A percentile compares a stretch with the other conserved stretches of the same genome.
Evolutionary conservation across 92 coral and sea anemone species (phyloP).

Genomic region (Ricordea florida): DNA sequence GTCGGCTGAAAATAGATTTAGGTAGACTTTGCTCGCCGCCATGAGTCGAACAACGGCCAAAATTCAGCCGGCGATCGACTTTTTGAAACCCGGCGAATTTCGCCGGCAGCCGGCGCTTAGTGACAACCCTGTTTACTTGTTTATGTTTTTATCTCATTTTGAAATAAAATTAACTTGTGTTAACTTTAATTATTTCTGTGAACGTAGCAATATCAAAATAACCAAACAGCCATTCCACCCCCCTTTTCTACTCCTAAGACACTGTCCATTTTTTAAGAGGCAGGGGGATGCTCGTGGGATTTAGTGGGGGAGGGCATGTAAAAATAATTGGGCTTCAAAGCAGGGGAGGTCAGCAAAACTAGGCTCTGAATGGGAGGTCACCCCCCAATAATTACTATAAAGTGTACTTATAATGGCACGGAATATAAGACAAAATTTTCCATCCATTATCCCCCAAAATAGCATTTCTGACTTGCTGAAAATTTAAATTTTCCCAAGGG

Average conservation of each 20-base stretch:
- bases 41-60: too few relatives aligned
- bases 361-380: neutral
- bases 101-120: too few relatives aligned
- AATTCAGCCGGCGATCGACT: too few relatives aligned
- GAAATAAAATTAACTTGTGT: slow-evolving; percentile 13
- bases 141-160: slow-evolving; percentile 1
- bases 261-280: neutral
- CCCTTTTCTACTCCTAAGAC: slow-evolving; percentile 1
- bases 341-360: neutral
- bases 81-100: too few relatives aligned
- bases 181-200: neutral
- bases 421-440: neutral
- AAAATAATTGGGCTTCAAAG: neutral
- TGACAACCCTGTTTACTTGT: too few relatives aligned
- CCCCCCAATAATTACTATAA: neutral
- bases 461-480: neutral
- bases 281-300: neutral
- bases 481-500: neutral
- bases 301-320: neutral
- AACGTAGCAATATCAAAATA: neutral
- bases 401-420: neutral
- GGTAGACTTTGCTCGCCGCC: too few relatives aligned
- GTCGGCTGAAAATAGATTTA: too few relatives aligned
- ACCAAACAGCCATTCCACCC: neutral
- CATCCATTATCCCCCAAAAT: neutral